Evolutionary conservation across 2,797 vertebrate species (phyloP).

Genomic region (Prionace glauca): DNA sequence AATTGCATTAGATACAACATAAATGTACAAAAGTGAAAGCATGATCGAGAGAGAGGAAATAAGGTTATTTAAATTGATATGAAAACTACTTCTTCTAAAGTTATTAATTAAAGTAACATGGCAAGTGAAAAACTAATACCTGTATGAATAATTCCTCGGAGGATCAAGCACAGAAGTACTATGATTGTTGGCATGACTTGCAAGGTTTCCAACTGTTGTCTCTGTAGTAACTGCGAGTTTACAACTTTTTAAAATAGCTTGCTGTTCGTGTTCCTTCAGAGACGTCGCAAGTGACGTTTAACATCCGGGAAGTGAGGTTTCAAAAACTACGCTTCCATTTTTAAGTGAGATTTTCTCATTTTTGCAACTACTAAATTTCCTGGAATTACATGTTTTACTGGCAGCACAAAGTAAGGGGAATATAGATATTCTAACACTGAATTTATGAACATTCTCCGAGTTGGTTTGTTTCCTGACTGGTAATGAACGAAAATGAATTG

Average conservation of each 20-base stretch:
- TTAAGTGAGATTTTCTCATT: no score
- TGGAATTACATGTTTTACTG: no score
- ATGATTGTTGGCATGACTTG: neutral
- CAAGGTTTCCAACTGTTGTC: neutral
- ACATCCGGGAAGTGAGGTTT: neutral
- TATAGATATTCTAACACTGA: no score
- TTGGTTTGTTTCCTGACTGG: no score
- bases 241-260: neutral
- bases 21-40: no score
- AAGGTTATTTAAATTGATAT: neutral
- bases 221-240: neutral
- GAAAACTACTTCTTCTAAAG: neutral
- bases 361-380: no score
- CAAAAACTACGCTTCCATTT: no score
- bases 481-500: no score
- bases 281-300: neutral
- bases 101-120: neutral
- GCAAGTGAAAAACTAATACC: neutral
- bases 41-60: neutral
- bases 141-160: neutral
- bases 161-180: neutral
- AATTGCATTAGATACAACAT: no score
- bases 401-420: no score
- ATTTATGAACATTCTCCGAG: no score
- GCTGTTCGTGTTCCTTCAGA: neutral